Percentiles rank a stretch among this genome's conserved stretches.
Evolutionary conservation across 2,888 invertebrate genomes (phyloP).

Genomic region (Lomographa bimaculata): DNA sequence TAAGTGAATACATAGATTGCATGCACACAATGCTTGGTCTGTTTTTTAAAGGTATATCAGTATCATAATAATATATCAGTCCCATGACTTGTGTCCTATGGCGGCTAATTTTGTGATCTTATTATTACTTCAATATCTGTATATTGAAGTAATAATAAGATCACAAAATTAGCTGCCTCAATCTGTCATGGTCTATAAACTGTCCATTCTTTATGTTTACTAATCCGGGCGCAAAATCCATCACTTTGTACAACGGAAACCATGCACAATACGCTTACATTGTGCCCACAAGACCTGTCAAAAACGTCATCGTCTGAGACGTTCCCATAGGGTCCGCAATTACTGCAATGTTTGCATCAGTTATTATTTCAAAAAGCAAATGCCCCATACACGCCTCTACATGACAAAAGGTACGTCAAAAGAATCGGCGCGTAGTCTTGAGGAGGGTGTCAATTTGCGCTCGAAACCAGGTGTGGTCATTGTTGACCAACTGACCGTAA

Average conservation of each 20-base stretch:
- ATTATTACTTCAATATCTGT: no score
- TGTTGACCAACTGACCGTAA: slow-evolving; percentile 77
- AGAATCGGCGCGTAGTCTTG: slow-evolving; percentile 57
- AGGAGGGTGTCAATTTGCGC: slow-evolving; percentile 73
- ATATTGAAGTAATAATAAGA: slow-evolving; percentile 19
- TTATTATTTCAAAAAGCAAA: slow-evolving; percentile 61
- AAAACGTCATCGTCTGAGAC: slow-evolving; percentile 61
- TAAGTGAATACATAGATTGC: no score
- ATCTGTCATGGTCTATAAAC: slow-evolving; percentile 34
- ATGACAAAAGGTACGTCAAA: slow-evolving; percentile 63
- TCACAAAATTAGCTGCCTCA: slow-evolving; percentile 20
- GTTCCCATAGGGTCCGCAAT: slow-evolving; percentile 71
- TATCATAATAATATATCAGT: no score
- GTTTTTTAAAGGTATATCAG: no score
- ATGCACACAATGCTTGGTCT: no score
- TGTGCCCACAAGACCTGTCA: slow-evolving; percentile 69
- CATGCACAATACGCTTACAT: slow-evolving; percentile 58
- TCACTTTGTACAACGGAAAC: slow-evolving; percentile 42
- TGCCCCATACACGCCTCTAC: slow-evolving; percentile 65
- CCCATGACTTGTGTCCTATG: no score
- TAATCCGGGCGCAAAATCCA: slow-evolving; percentile 58
- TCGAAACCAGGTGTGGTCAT: slow-evolving; percentile 70
- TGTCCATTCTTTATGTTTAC: slow-evolving; percentile 36
- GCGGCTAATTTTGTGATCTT: slow-evolving; percentile 17
- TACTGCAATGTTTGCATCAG: slow-evolving; percentile 72